phyloP scores from a whole-genome alignment of 1,140 invertebrate species.

The Temnothorax longispinosus region DNA sequence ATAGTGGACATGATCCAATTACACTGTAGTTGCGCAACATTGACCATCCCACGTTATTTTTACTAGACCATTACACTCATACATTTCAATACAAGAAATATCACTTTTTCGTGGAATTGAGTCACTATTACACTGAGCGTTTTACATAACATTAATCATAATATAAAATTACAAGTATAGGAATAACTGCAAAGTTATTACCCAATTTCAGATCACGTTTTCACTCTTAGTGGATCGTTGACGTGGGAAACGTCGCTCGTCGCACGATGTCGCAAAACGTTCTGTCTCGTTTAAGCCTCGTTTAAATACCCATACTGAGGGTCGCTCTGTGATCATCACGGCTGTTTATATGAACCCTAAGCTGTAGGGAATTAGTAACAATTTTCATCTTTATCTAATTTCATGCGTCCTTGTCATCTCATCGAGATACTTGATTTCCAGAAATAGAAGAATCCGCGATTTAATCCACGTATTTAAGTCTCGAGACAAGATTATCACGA shows the following conservation, averaged over 20 bases:
- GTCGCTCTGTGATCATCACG: not conserved
- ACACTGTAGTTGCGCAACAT: not conserved
- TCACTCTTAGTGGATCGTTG: not conserved
- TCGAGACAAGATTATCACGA: not conserved
- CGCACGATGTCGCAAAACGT: constrained; percentile 4
- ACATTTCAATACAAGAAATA: not conserved
- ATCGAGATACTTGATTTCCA: not conserved
- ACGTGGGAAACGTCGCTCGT: constrained; percentile 8
- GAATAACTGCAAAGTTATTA: constrained; percentile 8
- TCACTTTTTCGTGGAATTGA: not conserved
- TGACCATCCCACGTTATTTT: not conserved
- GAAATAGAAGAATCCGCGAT: not conserved
- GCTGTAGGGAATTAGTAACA: not conserved
- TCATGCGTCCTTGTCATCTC: not conserved
- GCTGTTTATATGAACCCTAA: constrained; percentile 22
- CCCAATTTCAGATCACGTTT: constrained; percentile 6
- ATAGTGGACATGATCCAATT: not conserved
- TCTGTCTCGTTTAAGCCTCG: constrained; percentile 23
- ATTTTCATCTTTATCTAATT: constrained; percentile 21
- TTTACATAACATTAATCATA: not conserved
- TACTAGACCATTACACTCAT: not conserved
- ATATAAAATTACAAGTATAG: not conserved
- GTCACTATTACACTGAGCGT: too few species aligned
- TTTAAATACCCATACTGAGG: constrained; percentile 8
- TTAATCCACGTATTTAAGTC: not conserved